Percentiles rank a stretch among this genome's conserved stretches.
Conservation (phyloP, 2,797 vertebrate genomes). For the Eupleurogrammus muticus region DNA sequence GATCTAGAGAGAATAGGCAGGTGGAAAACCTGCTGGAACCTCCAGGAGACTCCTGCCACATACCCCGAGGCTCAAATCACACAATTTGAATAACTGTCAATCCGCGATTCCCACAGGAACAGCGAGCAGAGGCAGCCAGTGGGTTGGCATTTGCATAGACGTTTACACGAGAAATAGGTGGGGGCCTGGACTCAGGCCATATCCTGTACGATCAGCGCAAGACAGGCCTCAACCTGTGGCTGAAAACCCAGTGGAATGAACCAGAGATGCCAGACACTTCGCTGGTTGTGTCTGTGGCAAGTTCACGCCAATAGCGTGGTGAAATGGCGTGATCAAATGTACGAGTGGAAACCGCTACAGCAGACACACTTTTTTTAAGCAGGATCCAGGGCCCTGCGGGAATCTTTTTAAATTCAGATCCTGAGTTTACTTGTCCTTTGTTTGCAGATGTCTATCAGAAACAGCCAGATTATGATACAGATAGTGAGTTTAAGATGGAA, state of each 20-base stretch:
- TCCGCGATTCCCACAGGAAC: slow-evolving; percentile 68
- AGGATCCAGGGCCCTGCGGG: neutral
- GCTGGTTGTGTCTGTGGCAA: slow-evolving; percentile 41
- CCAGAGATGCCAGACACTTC: slow-evolving; percentile 20
- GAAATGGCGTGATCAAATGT: too few relatives aligned
- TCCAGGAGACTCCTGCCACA: slow-evolving; percentile 33
- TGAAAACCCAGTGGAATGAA: slow-evolving; percentile 59
- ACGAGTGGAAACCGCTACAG: neutral
- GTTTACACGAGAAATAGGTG: slow-evolving; percentile 64
- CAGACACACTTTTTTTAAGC: slow-evolving; percentile 1
- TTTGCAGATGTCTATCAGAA: neutral
- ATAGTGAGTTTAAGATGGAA: neutral
- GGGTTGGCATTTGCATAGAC: slow-evolving; percentile 72
- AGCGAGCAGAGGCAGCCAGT: slow-evolving; percentile 40
- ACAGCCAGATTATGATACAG: neutral
- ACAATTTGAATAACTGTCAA: slow-evolving; percentile 82
- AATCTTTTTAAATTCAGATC: neutral
- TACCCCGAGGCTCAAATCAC: slow-evolving; percentile 59
- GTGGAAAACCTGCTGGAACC: slow-evolving; percentile 28
- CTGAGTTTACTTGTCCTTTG: neutral
- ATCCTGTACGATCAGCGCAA: slow-evolving; percentile 64
- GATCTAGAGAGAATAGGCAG: slow-evolving; percentile 22
- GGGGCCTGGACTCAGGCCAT: slow-evolving; percentile 72
- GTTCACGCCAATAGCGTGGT: slow-evolving; percentile 41
- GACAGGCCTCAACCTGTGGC: slow-evolving; percentile 70